These are phyloP conservation scores for Stegophylla sp. DNA, from an alignment of 2,888 invertebrate genomes.

Conservation along the genomic window DNA sequence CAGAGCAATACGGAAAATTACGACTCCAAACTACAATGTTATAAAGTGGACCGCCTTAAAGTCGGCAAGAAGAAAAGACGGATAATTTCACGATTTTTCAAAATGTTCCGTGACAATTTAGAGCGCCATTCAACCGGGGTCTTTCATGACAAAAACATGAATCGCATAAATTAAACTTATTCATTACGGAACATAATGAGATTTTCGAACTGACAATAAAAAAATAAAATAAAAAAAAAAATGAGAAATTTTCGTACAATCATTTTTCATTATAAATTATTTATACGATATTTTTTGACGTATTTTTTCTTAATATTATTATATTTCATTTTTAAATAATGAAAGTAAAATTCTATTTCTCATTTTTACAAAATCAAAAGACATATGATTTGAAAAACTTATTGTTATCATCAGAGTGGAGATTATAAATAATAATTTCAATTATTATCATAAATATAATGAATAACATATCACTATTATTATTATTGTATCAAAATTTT, in stretches of 20 bases:
- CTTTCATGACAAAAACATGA: neutral
- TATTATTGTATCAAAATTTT: no score
- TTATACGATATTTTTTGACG: neutral
- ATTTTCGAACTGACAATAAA: neutral
- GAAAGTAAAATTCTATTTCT: neutral
- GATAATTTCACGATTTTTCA: conserved; percentile 6
- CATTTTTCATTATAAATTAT: conserved; percentile 19
- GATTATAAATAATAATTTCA: no score
- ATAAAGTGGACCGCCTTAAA: neutral
- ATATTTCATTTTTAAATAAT: neutral
- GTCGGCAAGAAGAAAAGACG: neutral
- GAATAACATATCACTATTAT: no score
- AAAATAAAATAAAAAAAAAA: neutral
- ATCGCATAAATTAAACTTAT: conserved; percentile 27
- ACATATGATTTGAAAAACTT: no score
- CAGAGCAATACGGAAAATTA: neutral
- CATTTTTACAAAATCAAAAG: no score
- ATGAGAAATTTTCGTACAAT: neutral
- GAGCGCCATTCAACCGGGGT: neutral
- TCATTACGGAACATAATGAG: conserved; percentile 24
- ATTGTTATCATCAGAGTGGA: no score
- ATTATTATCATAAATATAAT: no score
- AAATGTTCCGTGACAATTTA: conserved; percentile 15
- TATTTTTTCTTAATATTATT: neutral
- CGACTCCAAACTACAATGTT: neutral